Base-by-base conservation (phyloP, 2,888 invertebrate genomes). In the Cryptocephalus primarius region DNA sequence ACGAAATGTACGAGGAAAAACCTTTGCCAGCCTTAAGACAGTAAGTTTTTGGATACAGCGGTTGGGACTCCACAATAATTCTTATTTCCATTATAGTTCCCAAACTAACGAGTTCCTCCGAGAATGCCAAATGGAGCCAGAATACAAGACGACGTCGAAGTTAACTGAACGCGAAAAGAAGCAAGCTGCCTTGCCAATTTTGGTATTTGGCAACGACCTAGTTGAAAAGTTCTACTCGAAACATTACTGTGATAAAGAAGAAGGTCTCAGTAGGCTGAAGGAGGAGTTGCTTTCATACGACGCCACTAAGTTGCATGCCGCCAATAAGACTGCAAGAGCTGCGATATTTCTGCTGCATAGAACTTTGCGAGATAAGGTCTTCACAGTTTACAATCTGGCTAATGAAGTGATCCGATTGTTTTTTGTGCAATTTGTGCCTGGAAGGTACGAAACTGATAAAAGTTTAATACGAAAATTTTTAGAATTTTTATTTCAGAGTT, bases 171-270 rank as follows among this genome's bases (percentile, higher is more conserved):
- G 88, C 44, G 89, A 89, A 66, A 79, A 85, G 60, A 86, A 89
- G 60, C 85, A 93, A 67, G 94, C 94, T 0, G 88, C 91, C 0
- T 68, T 91, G 48, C 90, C 93, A 0, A 91, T 94, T 60, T 76
- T 92, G 45, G 88, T 94, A 39, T 94, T 94, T 70, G 94, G 93
- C 48, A 84, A 84, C 68, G 85, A 88, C 44, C 69, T 94, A 72
- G 94, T 92, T 2, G 91, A 92, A 67, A 87, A 88, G 63, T 88
- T 90, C 68, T 91, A 88, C 69, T 89, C 90, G 6, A 89, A 91
- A 60, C 89, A 88, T 67, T 92, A 86, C 69, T 78, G 88, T 40
- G 90, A 91, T 66, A 88, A 91, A 62, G 91, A 91, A 64, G 89
- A 90, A 61, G 90, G 90, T 0, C 67, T 92, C n/a, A 77, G 82